Conservation (phyloP, 2,797 vertebrate genomes). For the Pelobates cultripes region DNA sequence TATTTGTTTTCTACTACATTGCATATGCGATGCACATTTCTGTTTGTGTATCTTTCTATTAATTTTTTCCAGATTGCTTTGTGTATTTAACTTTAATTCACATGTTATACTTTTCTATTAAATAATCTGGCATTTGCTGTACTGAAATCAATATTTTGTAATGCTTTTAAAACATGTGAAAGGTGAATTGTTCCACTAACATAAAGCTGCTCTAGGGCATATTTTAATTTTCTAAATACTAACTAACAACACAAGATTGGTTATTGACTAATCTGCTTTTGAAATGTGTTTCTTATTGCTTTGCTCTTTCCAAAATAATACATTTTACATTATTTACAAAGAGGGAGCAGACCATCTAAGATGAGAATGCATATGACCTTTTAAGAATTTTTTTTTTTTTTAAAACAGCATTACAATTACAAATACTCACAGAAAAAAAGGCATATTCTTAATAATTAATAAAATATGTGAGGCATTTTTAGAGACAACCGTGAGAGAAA, state of each 20-base stretch:
- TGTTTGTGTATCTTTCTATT: not conserved
- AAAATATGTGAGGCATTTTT: not conserved
- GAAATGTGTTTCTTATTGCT: constrained; percentile 93
- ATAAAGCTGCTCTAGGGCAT: constrained; percentile 82
- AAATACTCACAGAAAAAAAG: constrained; percentile 74
- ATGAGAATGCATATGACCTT: constrained; percentile 81
- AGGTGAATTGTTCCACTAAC: constrained; percentile 78
- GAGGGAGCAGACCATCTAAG: constrained; percentile 74
- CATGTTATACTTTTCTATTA: constrained; percentile 75
- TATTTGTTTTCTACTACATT: not conserved
- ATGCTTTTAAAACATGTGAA: constrained; percentile 80
- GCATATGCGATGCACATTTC: no score
- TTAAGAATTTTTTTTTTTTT: constrained; percentile 47
- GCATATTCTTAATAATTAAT: constrained; percentile 13
- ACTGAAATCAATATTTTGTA: constrained; percentile 85
- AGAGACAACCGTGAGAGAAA: constrained; percentile 26
- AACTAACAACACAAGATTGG: constrained; percentile 97
- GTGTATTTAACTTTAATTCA: constrained; percentile 41
- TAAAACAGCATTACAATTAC: constrained; percentile 73
- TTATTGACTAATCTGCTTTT: constrained; percentile 96
- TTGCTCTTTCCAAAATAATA: constrained; percentile 96
- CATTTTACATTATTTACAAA: constrained; percentile 82
- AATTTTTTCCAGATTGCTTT: not conserved
- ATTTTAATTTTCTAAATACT: constrained; percentile 92
- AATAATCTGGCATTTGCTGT: constrained; percentile 89